phyloP scores from a whole-genome alignment of 2,888 invertebrate genomes.

The Harpagoxenus sublaevis region DNA sequence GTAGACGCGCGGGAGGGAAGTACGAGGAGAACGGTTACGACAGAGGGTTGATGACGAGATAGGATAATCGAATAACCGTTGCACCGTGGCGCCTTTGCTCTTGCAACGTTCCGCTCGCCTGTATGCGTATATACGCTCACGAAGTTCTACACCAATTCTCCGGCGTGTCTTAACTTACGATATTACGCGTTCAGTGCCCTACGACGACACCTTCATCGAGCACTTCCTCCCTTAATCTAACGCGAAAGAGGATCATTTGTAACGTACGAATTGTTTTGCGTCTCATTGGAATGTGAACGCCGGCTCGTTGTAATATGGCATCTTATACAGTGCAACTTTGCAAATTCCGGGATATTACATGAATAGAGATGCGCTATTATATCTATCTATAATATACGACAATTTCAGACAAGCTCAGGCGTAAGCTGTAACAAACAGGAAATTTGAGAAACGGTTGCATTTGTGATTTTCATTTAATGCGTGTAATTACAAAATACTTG shows the following conservation, averaged over 20 bases:
- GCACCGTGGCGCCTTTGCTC: constrained; percentile 59
- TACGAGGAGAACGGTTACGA: constrained; percentile 67
- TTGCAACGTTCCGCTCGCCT: constrained; percentile 53
- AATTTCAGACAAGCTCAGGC: background rate
- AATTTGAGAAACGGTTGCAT: background rate
- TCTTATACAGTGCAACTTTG: constrained; percentile 26
- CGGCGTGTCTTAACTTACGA: constrained; percentile 61
- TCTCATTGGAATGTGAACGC: constrained; percentile 51
- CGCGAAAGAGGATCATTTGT: constrained; percentile 45
- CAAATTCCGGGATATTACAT: constrained; percentile 30
- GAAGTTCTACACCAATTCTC: constrained; percentile 59
- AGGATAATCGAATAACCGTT: constrained; percentile 78
- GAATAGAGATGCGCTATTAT: constrained; percentile 15
- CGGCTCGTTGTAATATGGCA: constrained; percentile 30
- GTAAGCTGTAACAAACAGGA: background rate
- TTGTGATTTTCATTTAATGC: background rate
- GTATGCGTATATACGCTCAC: constrained; percentile 26
- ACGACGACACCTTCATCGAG: constrained; percentile 54
- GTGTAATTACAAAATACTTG: background rate
- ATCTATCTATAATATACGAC: background rate
- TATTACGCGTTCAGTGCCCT: constrained; percentile 55
- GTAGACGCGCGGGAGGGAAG: constrained; percentile 28
- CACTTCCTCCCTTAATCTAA: constrained; percentile 59
- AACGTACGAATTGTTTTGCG: constrained; percentile 33
- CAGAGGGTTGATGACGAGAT: constrained; percentile 75